phyloP scores from a whole-genome alignment of 2,113 vertebrate species.

The Beaufortia kweichowensis region DNA sequence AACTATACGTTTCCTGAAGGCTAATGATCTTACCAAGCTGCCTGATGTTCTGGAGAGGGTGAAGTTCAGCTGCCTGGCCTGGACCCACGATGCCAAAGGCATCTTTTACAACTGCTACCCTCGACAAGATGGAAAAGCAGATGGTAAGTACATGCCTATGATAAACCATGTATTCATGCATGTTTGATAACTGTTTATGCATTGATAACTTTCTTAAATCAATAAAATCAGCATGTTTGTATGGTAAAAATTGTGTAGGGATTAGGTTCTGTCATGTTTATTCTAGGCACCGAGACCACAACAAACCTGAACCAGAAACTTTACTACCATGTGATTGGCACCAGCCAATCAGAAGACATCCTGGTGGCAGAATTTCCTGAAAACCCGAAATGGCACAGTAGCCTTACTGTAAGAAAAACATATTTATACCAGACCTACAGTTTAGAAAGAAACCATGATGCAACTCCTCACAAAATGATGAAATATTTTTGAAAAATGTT shows the following conservation, averaged over 20 bases:
- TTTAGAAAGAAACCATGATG: not conserved
- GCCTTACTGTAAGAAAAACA: conserved; percentile 61
- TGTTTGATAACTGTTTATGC: no score
- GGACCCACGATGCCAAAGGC: conserved; percentile 75
- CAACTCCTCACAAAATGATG: not conserved
- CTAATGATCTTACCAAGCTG: conserved; percentile 63
- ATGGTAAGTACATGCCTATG: conserved; percentile 57
- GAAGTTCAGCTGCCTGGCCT: conserved; percentile 78
- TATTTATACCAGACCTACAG: not conserved
- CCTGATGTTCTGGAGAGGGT: conserved; percentile 73
- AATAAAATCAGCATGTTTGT: no score
- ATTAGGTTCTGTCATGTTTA: not conserved
- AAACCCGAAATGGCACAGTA: conserved; percentile 75
- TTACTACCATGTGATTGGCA: conserved; percentile 74
- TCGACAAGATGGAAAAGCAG: conserved; percentile 68
- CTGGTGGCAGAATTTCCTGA: conserved; percentile 76
- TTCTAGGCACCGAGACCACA: conserved; percentile 74
- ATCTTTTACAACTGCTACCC: conserved; percentile 78
- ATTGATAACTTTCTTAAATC: no score
- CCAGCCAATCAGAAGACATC: conserved; percentile 72
- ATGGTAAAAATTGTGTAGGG: no score
- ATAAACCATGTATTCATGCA: no score
- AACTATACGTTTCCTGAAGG: conserved; percentile 70
- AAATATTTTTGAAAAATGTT: not conserved
- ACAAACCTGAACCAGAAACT: conserved; percentile 77